phyloP scores from a whole-genome alignment of 2,113 vertebrate species.

The Tympanuchus pallidicinctus region DNA sequence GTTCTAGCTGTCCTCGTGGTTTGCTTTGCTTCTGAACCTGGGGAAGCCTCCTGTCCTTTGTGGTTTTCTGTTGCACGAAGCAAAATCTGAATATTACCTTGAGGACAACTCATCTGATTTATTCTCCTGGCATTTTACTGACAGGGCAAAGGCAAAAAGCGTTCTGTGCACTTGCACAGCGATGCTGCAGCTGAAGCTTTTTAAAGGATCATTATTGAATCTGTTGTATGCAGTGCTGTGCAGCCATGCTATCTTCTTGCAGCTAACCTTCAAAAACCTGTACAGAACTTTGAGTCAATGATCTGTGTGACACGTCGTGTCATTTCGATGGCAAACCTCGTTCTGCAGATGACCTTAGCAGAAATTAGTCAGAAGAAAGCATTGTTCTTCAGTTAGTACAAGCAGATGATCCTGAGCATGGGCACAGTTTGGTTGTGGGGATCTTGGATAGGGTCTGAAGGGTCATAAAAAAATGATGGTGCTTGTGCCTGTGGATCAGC shows the following conservation, averaged over 20 bases:
- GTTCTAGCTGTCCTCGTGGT: background rate
- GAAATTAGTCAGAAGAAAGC: background rate
- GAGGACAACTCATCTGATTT: background rate
- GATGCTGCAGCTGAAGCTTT: background rate
- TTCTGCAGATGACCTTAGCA: background rate
- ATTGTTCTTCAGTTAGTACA: background rate
- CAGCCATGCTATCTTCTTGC: background rate
- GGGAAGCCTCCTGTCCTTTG: background rate
- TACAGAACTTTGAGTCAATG: background rate
- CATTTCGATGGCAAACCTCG: background rate
- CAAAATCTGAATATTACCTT: background rate
- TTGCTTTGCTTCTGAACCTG: background rate
- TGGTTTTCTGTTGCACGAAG: background rate
- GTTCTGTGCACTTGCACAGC: background rate
- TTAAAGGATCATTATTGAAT: background rate
- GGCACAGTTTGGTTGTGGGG: background rate
- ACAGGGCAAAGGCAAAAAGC: constrained; percentile 16
- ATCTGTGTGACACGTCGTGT: background rate
- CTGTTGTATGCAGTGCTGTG: background rate
- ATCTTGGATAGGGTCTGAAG: background rate
- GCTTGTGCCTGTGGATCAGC: background rate
- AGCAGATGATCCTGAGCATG: background rate
- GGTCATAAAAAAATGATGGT: background rate
- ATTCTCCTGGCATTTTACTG: constrained; percentile 32
- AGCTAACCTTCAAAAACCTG: background rate